Evolutionary conservation across 2,113 vertebrate species (phyloP).

Genomic region (Mesoclemmys tuberculata): DNA sequence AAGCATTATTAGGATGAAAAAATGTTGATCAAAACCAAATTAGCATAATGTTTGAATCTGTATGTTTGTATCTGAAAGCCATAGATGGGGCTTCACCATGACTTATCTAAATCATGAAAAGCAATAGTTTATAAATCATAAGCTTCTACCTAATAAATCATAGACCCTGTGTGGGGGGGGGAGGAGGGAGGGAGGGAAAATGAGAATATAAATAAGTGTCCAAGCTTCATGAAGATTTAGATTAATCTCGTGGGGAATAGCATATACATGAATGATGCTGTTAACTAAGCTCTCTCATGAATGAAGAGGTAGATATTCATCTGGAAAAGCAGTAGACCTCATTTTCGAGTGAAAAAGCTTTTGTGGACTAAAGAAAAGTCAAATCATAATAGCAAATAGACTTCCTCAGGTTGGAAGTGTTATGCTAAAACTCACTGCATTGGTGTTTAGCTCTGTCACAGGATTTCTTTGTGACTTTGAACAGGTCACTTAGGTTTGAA

Average conservation of each 20-base stretch:
- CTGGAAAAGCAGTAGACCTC: neutral
- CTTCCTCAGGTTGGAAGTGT: neutral
- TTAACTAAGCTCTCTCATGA: neutral
- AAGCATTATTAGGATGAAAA: neutral
- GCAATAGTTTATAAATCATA: neutral
- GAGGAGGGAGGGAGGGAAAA: neutral
- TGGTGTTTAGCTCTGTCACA: neutral
- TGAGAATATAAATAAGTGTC: constrained; percentile 11
- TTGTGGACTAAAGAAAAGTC: neutral
- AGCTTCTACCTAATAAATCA: constrained; percentile 30
- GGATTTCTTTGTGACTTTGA: neutral
- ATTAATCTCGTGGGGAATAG: neutral
- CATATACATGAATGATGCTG: neutral
- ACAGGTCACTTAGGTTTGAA: neutral
- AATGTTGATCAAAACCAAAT: neutral
- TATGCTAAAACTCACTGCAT: neutral
- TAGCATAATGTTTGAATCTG: neutral
- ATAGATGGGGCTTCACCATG: neutral
- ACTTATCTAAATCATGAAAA: neutral
- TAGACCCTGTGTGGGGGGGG: neutral
- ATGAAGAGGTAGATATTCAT: neutral
- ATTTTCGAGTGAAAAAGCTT: neutral
- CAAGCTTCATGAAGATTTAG: constrained; percentile 49
- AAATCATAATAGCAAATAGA: constrained; percentile 14
- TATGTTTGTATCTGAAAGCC: neutral